A percentile compares a stretch with the other conserved stretches of the same genome.
Evolutionary conservation across 2,888 invertebrate species (phyloP).

Genomic region (Crossocerus cetratus): DNA sequence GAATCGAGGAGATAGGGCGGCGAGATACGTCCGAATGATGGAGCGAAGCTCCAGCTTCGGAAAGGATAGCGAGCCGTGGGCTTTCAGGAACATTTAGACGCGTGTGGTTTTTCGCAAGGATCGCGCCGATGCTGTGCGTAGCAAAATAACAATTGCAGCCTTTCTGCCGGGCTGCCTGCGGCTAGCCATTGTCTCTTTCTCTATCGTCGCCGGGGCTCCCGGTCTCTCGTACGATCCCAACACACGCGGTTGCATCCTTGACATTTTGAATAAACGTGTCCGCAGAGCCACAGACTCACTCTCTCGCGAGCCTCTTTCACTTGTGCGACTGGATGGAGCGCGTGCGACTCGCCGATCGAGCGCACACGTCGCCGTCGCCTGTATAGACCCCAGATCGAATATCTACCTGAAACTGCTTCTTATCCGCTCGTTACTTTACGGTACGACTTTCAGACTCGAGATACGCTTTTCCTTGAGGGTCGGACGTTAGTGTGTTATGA

Average conservation of each 20-base stretch:
- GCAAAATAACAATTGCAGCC: constrained; percentile 60
- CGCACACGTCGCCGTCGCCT: constrained; percentile 58
- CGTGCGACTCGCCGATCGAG: constrained; percentile 26
- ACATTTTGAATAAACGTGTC: constrained; percentile 65
- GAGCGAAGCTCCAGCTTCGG: constrained; percentile 8
- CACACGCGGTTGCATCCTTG: constrained; percentile 67
- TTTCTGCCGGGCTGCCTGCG: constrained; percentile 49
- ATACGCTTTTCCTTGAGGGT: no score
- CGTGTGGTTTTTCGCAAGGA: constrained; percentile 25
- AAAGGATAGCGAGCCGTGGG: constrained; percentile 13
- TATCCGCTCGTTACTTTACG: no score
- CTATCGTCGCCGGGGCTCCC: constrained; percentile 22
- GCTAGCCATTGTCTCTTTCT: constrained; percentile 52
- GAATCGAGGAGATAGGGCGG: not conserved
- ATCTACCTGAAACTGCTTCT: no score
- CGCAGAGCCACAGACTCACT: constrained; percentile 17
- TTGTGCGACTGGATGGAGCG: constrained; percentile 64
- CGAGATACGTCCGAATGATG: constrained; percentile 4
- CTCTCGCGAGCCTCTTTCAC: constrained; percentile 63
- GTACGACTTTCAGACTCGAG: no score
- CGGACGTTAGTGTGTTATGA: no score
- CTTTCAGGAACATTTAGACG: constrained; percentile 43
- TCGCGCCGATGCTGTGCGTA: constrained; percentile 49
- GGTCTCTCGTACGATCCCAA: constrained; percentile 17
- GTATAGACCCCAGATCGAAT: constrained; percentile 18